phyloP scores from a whole-genome alignment of 2,797 vertebrate species.

The Erpetoichthys calabaricus region DNA sequence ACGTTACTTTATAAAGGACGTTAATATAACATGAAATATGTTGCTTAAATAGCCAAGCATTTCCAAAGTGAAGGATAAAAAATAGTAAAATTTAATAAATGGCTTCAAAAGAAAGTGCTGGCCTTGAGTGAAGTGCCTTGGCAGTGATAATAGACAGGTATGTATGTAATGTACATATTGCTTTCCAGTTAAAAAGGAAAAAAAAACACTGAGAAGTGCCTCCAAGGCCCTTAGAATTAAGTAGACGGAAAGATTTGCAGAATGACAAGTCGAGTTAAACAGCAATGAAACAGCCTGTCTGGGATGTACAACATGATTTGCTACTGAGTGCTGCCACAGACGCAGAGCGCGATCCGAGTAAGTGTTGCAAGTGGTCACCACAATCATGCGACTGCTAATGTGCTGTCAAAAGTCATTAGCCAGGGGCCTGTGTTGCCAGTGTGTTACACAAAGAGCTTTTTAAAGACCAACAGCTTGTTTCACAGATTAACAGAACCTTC shows the following conservation, averaged over 20 bases:
- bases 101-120: too few species aligned
- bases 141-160: background rate
- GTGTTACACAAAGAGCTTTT: background rate
- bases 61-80: too few species aligned
- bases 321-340: background rate
- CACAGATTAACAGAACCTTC: too few species aligned
- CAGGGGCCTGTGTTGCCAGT: background rate
- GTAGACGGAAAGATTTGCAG: background rate
- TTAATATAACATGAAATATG: too few species aligned
- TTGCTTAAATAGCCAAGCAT: too few species aligned
- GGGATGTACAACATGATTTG: conserved; percentile 1
- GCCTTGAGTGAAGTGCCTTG: too few species aligned
- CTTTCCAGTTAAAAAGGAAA: background rate
- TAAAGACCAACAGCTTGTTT: too few species aligned
- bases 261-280: conserved; percentile 6
- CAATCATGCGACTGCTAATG: conserved; percentile 3
- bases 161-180: background rate
- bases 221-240: conserved; percentile 1
- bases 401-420: background rate
- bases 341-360: background rate
- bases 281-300: conserved; percentile 2
- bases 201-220: background rate
- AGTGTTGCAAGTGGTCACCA: background rate
- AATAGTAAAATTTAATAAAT: too few species aligned
- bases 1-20: too few species aligned